A percentile compares a stretch with the other conserved stretches of the same genome.
Conservation (phyloP, 2,113 vertebrate genomes). For the Phylloscopus trochilus region DNA sequence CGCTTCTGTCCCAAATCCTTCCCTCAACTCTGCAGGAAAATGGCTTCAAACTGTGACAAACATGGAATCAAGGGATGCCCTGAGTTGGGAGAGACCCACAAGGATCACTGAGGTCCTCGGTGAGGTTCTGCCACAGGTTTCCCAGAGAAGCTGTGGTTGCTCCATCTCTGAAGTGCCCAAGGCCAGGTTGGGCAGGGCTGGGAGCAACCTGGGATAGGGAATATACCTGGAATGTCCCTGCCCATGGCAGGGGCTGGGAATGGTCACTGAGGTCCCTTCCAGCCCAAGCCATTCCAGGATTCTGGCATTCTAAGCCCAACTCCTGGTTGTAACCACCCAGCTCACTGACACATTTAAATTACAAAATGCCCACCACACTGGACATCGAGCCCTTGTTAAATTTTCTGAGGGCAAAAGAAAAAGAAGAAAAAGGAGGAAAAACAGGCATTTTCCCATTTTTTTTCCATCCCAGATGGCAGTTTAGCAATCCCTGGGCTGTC, state of each 20-base stretch:
- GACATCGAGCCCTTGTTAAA: neutral
- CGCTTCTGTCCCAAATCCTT: neutral
- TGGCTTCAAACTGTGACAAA: neutral
- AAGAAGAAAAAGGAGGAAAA: neutral
- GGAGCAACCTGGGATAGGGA: rapidly evolving
- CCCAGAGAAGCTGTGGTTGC: neutral
- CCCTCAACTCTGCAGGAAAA: neutral
- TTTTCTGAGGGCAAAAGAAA: neutral
- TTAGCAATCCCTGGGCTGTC: conserved; percentile 1
- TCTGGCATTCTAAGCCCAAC: neutral
- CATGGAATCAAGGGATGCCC: neutral
- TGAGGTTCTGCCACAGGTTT: neutral
- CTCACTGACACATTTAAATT: neutral
- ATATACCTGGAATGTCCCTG: neutral
- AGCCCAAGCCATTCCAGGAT: neutral
- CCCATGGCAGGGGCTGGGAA: neutral
- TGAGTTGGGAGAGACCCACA: neutral
- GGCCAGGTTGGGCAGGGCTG: rapidly evolving
- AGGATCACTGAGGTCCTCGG: neutral
- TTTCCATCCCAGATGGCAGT: neutral
- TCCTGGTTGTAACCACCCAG: neutral
- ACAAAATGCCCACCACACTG: neutral
- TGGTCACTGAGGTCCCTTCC: neutral
- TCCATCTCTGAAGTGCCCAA: neutral
- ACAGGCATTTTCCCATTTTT: neutral